These are phyloP conservation scores for Leptopilina drosophilae DNA, from an alignment of 2,888 invertebrate genomes.

Conservation along the genomic window DNA sequence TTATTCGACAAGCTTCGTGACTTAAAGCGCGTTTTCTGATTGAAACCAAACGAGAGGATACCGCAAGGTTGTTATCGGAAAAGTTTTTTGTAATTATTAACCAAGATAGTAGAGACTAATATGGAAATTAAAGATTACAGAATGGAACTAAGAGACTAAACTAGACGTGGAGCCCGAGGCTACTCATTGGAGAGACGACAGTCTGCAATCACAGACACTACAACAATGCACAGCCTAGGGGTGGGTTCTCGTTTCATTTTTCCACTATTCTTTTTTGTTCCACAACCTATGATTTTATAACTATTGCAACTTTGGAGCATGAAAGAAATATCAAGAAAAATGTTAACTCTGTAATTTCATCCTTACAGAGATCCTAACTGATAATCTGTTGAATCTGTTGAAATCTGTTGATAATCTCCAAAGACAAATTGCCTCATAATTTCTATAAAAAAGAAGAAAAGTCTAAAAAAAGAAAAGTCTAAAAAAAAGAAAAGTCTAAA, in stretches of 20 bases:
- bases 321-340: background rate
- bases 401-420: no score
- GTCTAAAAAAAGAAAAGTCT: no score
- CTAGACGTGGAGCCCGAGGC: constrained; percentile 58
- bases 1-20: constrained; percentile 25
- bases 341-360: no score
- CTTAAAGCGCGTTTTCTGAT: background rate
- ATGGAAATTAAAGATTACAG: no score
- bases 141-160: constrained; percentile 1
- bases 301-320: background rate
- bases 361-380: no score
- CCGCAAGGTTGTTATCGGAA: background rate
- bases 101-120: no score
- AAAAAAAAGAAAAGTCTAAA: no score
- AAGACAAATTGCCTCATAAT: no score
- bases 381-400: no score
- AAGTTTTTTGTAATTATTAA: no score
- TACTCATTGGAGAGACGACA: constrained; percentile 42
- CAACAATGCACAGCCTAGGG: constrained; percentile 64
- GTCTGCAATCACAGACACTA: constrained; percentile 67
- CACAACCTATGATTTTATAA: background rate
- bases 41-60: background rate
- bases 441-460: no score
- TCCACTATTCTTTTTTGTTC: constrained; percentile 47
- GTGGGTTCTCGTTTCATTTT: constrained; percentile 48